Conservation (phyloP, 2,113 vertebrate genomes). For the Leptosomus discolor region DNA sequence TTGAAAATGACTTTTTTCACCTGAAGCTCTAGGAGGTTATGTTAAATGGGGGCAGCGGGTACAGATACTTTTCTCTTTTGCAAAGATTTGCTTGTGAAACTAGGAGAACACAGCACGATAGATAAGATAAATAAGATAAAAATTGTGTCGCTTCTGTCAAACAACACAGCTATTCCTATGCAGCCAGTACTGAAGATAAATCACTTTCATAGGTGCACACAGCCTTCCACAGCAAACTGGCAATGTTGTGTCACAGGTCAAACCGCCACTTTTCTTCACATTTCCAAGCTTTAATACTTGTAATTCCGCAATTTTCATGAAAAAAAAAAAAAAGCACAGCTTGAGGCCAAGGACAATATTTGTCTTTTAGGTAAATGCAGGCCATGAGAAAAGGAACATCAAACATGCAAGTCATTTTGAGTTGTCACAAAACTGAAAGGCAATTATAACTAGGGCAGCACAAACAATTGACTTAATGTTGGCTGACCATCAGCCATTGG, state of each 20-base stretch:
- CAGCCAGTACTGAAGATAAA: neutral
- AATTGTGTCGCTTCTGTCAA: neutral
- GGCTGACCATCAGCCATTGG: neutral
- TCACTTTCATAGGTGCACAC: neutral
- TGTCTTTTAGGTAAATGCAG: neutral
- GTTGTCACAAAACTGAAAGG: neutral
- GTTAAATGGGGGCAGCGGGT: neutral
- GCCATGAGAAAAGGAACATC: neutral
- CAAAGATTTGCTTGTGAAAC: neutral
- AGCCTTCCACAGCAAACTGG: neutral
- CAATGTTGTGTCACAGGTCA: neutral
- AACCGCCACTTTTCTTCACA: neutral
- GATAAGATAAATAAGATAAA: no score
- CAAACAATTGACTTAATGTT: neutral
- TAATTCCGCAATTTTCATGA: neutral
- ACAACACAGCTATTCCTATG: neutral
- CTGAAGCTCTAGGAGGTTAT: neutral
- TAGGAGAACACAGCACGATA: neutral
- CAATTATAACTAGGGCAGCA: neutral
- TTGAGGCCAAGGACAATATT: neutral
- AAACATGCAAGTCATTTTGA: neutral
- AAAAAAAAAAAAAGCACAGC: neutral
- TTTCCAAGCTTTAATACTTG: neutral
- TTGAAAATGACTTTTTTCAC: neutral
- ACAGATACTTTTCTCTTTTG: neutral